Evolutionary conservation across 1,140 invertebrate species (phyloP).

Genomic region (Caenorhabditis remanei): DNA sequence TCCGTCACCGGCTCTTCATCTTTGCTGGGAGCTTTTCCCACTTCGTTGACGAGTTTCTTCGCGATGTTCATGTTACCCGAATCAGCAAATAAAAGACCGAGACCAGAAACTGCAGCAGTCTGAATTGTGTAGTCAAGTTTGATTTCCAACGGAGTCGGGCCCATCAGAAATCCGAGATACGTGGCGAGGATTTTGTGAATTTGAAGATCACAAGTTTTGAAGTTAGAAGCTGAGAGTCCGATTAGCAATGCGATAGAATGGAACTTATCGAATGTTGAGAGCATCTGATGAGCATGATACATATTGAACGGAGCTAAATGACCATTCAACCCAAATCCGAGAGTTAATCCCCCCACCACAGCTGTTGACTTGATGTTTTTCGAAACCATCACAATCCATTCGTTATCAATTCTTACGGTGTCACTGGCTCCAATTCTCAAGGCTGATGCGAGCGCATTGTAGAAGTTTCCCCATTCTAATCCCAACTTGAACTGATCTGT

Average conservation of each 20-base stretch:
- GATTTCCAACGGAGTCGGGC: constrained; percentile 30
- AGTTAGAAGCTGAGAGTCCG: constrained; percentile 35
- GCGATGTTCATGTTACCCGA: constrained; percentile 41
- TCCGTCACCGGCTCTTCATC: constrained; percentile 57
- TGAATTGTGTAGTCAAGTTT: constrained; percentile 41
- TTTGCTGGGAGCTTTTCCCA: constrained; percentile 20
- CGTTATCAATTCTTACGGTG: constrained; percentile 26
- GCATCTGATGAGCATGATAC: constrained; percentile 56
- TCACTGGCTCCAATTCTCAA: constrained; percentile 24
- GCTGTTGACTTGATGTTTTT: constrained; percentile 46
- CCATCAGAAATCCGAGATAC: constrained; percentile 31
- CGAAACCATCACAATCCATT: constrained; percentile 52
- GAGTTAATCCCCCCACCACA: constrained; percentile 16
- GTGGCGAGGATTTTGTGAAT: constrained; percentile 49
- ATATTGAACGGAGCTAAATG: constrained; percentile 50
- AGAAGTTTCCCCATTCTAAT: constrained; percentile 62
- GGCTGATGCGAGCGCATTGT: constrained; percentile 50
- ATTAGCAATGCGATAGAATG: constrained; percentile 51
- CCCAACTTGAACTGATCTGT: neutral
- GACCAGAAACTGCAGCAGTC: constrained; percentile 56
- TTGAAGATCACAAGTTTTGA: constrained; percentile 24
- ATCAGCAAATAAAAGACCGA: constrained; percentile 60
- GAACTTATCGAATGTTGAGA: constrained; percentile 50
- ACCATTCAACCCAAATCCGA: constrained; percentile 54
- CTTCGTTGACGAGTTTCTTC: constrained; percentile 60